Conservation (phyloP, 2,888 invertebrate species). For the Acanthosoma haemorrhoidale region DNA sequence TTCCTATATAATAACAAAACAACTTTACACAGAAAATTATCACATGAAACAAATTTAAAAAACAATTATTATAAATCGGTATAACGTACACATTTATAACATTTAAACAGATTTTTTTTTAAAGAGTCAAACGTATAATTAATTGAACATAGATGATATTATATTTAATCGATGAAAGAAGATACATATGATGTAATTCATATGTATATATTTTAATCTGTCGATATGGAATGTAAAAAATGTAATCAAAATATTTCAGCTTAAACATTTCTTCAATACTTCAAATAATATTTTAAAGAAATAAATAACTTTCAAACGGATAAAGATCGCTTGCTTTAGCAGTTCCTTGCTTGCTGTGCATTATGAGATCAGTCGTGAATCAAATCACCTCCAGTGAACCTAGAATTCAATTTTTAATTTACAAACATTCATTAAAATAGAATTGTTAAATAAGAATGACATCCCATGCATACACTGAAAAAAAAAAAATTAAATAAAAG, state of each 20-base stretch:
- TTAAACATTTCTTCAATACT: not conserved
- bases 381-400: conserved; percentile 4
- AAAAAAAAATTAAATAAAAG: not conserved
- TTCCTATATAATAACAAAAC: too few species aligned
- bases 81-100: too few species aligned
- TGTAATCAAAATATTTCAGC: not conserved
- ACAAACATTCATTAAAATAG: not conserved
- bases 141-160: too few species aligned
- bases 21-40: too few species aligned
- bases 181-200: too few species aligned
- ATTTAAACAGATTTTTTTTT: too few species aligned
- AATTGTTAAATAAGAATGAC: not conserved
- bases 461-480: not conserved
- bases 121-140: too few species aligned
- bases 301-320: not conserved
- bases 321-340: not conserved
- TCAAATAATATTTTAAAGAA: not conserved
- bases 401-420: not conserved
- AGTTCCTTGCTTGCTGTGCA: not conserved
- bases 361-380: not conserved
- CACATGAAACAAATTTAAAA: too few species aligned
- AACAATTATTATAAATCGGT: too few species aligned
- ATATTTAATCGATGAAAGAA: too few species aligned
- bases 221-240: not conserved
- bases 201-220: too few species aligned